phyloP scores from a whole-genome alignment of 2,797 vertebrate species.

The Enteromius unitaeniatus region DNA sequence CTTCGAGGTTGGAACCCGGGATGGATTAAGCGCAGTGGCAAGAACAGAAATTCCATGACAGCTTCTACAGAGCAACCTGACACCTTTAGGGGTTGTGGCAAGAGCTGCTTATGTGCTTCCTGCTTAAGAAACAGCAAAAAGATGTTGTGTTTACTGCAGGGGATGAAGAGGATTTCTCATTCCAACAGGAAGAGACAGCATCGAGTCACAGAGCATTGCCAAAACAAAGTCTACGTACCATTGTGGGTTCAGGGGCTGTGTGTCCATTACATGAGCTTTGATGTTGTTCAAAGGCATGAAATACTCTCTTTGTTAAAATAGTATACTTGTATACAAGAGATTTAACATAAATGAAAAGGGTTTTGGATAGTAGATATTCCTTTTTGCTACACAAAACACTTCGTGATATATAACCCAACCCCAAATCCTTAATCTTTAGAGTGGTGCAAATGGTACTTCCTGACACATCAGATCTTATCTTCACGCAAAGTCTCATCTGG shows the following conservation, averaged over 20 bases:
- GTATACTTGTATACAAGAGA: conserved; percentile 20
- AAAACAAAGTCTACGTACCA: conserved; percentile 46
- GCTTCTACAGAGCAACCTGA: conserved; percentile 30
- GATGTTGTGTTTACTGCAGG: conserved; percentile 35
- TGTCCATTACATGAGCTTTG: conserved; percentile 54
- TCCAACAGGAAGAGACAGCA: conserved; percentile 48
- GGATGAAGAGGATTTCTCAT: conserved; percentile 41
- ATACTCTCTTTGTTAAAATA: conserved; percentile 29
- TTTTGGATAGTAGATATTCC: neutral
- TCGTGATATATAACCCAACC: conserved; percentile 3
- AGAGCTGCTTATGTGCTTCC: conserved; percentile 46
- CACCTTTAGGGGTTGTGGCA: conserved; percentile 47
- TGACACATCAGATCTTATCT: conserved; percentile 29
- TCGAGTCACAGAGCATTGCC: conserved; percentile 28
- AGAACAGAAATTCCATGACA: conserved; percentile 52
- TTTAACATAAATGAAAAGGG: neutral
- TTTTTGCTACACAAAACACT: neutral
- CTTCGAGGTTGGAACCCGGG: conserved; percentile 19
- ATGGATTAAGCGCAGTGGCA: conserved; percentile 56
- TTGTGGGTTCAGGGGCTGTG: conserved; percentile 36
- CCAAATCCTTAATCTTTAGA: conserved; percentile 10
- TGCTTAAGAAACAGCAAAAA: conserved; percentile 37
- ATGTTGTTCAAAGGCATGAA: conserved; percentile 56
- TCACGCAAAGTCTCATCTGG: conserved; percentile 7
- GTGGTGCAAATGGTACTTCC: conserved; percentile 20